Evolutionary conservation across 2,888 invertebrate species (phyloP).

Genomic region (Thera britannica): DNA sequence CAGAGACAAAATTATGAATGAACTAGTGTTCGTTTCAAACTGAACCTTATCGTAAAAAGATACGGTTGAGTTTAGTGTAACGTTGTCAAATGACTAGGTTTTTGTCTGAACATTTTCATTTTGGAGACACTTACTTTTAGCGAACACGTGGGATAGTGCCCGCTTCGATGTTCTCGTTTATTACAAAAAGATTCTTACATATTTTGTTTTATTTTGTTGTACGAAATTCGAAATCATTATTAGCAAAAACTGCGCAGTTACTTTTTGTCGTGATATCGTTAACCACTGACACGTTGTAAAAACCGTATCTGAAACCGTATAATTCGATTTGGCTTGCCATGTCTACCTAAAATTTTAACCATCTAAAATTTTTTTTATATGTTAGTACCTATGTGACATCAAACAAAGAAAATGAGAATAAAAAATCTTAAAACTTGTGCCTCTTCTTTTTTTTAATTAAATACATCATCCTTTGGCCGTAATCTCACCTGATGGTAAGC

Average conservation of each 20-base stretch:
- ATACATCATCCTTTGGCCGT: no score
- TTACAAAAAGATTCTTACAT: background rate
- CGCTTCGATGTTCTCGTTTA: slow-evolving; percentile 6
- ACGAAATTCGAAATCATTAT: background rate
- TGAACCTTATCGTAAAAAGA: background rate
- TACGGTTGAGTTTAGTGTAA: slow-evolving; percentile 30
- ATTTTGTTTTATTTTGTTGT: slow-evolving; percentile 1
- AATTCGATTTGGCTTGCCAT: no score
- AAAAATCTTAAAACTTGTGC: no score
- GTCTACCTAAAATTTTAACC: no score
- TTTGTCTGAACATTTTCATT: slow-evolving; percentile 26
- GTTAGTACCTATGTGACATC: no score
- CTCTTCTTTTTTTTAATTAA: no score
- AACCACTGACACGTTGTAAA: background rate
- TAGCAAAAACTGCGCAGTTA: background rate
- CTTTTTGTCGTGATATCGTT: background rate
- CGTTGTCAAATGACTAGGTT: slow-evolving; percentile 12
- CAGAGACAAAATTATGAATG: slow-evolving; percentile 52
- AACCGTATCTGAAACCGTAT: no score
- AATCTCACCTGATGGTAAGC: no score
- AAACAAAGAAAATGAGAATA: no score
- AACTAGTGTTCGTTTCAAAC: slow-evolving; percentile 27
- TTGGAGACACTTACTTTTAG: slow-evolving; percentile 11
- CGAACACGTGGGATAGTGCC: slow-evolving; percentile 25
- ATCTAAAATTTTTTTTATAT: no score